Evolutionary conservation across 1,140 invertebrate genomes (phyloP).

Genomic region (Ips typographus): DNA sequence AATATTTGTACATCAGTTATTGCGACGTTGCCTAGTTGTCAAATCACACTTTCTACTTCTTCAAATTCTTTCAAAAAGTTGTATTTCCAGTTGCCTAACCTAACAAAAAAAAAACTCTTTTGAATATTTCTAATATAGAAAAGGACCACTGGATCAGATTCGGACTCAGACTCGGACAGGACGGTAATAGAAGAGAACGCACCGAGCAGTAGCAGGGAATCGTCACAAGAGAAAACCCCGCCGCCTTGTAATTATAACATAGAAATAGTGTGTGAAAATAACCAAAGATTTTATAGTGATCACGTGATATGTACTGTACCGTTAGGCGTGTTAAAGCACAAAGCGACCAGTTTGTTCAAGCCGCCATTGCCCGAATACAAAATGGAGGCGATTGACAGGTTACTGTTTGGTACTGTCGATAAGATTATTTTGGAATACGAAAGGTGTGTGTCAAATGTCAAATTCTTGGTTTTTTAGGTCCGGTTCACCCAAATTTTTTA

Average conservation of each 20-base stretch:
- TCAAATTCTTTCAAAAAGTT: too few relatives aligned
- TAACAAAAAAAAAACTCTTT: too few relatives aligned
- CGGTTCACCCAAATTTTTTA: too few relatives aligned
- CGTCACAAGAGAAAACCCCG: conserved; percentile 39
- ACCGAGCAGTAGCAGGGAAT: conserved; percentile 42
- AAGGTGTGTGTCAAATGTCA: conserved; percentile 64
- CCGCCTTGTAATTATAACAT: conserved; percentile 50
- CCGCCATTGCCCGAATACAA: conserved; percentile 84
- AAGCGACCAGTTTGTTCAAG: conserved; percentile 73
- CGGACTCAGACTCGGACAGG: conserved; percentile 72
- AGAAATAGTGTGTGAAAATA: conserved; percentile 74
- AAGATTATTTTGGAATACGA: conserved; percentile 95
- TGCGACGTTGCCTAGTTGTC: too few relatives aligned
- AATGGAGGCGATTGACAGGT: conserved; percentile 76
- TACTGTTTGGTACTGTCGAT: conserved; percentile 89
- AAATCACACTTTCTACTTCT: too few relatives aligned
- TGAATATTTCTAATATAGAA: conserved; percentile 40
- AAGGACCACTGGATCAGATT: conserved; percentile 53
- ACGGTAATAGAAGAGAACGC: conserved; percentile 67
- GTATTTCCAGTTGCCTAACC: too few relatives aligned
- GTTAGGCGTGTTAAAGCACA: conserved; percentile 86
- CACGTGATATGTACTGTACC: conserved; percentile 92
- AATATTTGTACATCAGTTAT: too few relatives aligned
- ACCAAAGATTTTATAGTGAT: conserved; percentile 72
- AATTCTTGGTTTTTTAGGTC: conserved; percentile 72